These are phyloP conservation scores for Anastrepha ludens DNA, from an alignment of 1,140 invertebrate species.

Conservation along the genomic window DNA sequence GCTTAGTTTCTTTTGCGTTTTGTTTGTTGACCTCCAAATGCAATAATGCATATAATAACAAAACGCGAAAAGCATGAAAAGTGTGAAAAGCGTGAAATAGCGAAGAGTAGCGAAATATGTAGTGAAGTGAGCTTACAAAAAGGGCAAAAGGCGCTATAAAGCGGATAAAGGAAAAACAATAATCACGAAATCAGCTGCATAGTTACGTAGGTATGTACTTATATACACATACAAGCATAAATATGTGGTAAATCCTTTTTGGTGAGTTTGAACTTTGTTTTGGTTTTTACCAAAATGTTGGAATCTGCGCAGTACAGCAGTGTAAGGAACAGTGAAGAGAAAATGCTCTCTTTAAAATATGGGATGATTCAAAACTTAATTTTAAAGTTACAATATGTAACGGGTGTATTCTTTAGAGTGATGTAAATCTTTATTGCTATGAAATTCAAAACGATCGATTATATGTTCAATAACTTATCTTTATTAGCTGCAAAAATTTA, in stretches of 20 bases:
- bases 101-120: neutral
- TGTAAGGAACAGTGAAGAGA: neutral
- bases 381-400: no score
- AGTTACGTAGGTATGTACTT: neutral
- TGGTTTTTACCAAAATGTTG: constrained; percentile 31
- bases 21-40: constrained; percentile 32
- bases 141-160: neutral
- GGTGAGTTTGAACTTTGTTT: constrained; percentile 9
- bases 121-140: neutral
- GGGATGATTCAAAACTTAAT: neutral
- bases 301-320: constrained; percentile 1
- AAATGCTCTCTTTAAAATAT: neutral
- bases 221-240: no score
- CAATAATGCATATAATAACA: neutral
- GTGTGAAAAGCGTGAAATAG: neutral
- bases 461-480: no score
- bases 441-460: neutral
- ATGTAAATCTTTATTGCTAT: neutral
- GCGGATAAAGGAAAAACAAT: constrained; percentile 4
- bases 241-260: neutral
- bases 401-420: neutral
- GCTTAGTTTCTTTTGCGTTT: neutral
- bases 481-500: no score
- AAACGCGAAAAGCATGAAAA: neutral
- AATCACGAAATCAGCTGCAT: neutral